A percentile compares a stretch with the other conserved stretches of the same genome.
These are phyloP conservation scores for Simalia tracyae DNA, from an alignment of 2,797 vertebrate species.

Conservation along the genomic window DNA sequence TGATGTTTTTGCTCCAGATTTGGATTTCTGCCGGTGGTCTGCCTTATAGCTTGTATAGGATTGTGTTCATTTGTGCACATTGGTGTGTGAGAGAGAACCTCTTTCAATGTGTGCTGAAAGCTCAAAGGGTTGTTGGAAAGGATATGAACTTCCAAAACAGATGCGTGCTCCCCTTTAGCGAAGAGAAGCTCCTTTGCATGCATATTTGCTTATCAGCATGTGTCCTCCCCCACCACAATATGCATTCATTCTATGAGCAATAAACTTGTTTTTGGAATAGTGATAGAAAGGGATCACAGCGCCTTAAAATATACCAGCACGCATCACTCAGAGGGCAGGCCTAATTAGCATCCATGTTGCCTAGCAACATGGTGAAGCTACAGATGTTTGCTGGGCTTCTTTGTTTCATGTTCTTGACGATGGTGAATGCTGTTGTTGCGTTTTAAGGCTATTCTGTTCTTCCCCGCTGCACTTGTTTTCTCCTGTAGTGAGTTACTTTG, in stretches of 20 bases:
- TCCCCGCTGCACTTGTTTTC: background rate
- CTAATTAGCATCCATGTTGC: background rate
- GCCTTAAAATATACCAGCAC: background rate
- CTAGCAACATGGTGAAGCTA: background rate
- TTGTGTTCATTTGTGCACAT: background rate
- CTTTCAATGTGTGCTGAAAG: background rate
- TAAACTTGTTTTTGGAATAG: background rate
- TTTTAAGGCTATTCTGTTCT: background rate
- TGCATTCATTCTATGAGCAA: background rate
- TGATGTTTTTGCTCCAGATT: background rate
- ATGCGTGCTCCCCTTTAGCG: background rate
- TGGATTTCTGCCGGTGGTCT: background rate
- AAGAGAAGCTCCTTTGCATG: background rate
- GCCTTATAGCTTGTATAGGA: background rate
- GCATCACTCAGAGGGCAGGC: background rate
- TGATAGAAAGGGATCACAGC: background rate
- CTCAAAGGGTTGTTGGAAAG: background rate
- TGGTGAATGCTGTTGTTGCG: background rate
- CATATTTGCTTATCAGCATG: background rate
- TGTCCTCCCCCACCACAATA: background rate
- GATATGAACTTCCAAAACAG: background rate
- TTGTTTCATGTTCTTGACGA: background rate
- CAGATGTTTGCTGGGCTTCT: background rate
- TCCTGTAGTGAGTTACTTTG: background rate
- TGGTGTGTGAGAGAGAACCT: background rate